Evolutionary conservation across 2,797 vertebrate species (phyloP), one percentile per base, ranked within the genome.

Genomic region (Cephalopachus bancanus): DNA sequence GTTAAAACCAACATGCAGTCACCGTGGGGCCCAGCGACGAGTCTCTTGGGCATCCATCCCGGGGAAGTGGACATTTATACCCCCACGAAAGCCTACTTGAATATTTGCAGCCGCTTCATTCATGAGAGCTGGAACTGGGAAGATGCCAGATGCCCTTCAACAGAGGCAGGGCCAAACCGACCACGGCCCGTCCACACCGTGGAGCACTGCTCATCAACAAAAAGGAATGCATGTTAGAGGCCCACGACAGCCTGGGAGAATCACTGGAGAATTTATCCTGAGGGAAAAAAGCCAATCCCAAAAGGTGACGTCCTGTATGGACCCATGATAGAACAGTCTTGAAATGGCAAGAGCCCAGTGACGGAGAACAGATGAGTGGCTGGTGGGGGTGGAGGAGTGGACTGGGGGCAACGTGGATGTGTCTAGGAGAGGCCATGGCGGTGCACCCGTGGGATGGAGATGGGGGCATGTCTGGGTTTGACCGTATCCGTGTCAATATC

Each of bases 121-220:
- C 49, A 55, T 1, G 4, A 16, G 5, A 44, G 60, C 51, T 49
- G 22, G 59, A n/a, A 57, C n/a, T 22, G 44, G 62, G 15, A n/a
- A 33, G 49, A 11, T 74, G 26, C 44, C 33, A 33, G 65, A 16
- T 2, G 81, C 26, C 71, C 55, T 91, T 80, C 74, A 28, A 1
- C 33, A 6, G 4, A 30, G 3, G 59, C 14, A 28, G 12, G 33
- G 28, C 19, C 49, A 59, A 59, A 28, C 5, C 8, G 30, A 33
- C 26, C 0, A 0, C 0, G 33, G 30, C 1, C 1, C 11, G 1
- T 53, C 17, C 67, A 9, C n/a, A 49, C 49, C 11, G 0, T 0
- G 14, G 33, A 33, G 4, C 14, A 37, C 28, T 3, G 0, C 79
- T 75, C 19, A 14, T 37, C 64, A 19, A 24, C 5, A 1, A 53